Evolutionary conservation across 2,113 vertebrate species (phyloP).

Genomic region (Loxodonta africana): DNA sequence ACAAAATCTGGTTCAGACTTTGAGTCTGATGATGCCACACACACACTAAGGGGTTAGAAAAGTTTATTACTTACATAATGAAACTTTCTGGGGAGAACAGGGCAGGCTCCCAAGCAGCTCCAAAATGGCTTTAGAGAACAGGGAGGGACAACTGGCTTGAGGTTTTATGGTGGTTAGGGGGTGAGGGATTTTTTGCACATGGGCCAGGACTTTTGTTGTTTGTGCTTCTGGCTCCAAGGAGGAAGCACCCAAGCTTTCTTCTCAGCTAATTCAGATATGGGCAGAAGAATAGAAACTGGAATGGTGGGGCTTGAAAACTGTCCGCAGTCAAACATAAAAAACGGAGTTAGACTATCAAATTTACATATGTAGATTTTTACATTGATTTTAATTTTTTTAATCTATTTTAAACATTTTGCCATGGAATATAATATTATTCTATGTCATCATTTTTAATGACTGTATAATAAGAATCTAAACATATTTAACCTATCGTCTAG

Average conservation of each 20-base stretch:
- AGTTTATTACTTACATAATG: background rate
- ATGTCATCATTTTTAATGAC: background rate
- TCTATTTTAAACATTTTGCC: slow-evolving; percentile 13
- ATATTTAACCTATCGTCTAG: background rate
- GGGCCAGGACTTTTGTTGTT: background rate
- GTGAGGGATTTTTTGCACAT: background rate
- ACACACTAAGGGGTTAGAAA: background rate
- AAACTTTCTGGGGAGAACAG: background rate
- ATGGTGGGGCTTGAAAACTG: background rate
- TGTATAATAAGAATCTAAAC: background rate
- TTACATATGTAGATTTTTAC: background rate
- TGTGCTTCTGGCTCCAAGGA: background rate
- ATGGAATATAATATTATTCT: background rate
- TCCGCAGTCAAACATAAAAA: background rate
- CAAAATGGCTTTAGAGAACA: background rate
- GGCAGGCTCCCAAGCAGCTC: background rate
- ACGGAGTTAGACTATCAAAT: background rate
- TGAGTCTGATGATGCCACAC: background rate
- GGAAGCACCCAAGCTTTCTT: background rate
- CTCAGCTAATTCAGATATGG: background rate
- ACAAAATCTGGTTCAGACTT: background rate
- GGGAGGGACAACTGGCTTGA: background rate
- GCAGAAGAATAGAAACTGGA: background rate
- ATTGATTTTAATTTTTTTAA: background rate
- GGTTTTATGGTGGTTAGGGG: background rate